Conservation (phyloP, 2,113 vertebrate genomes). For the Hippocampus guttulatus region DNA sequence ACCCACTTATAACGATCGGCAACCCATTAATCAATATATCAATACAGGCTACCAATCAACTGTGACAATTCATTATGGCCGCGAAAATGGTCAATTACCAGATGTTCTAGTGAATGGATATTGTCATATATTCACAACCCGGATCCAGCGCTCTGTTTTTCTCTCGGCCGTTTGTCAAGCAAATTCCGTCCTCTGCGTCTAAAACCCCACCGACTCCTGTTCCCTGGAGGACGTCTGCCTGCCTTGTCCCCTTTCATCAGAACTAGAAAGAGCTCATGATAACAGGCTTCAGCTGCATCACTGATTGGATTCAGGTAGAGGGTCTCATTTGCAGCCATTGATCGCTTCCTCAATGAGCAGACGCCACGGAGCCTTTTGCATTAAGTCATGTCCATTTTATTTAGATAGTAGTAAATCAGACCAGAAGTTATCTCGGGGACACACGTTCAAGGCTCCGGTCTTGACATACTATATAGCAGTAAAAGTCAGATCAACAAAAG, state of each 20-base stretch:
- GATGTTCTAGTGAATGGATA: background rate
- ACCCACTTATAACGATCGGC: background rate
- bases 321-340: slow-evolving; percentile 57
- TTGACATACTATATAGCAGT: slow-evolving; percentile 31
- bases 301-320: slow-evolving; percentile 62
- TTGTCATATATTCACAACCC: background rate
- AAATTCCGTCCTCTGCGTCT: slow-evolving; percentile 17
- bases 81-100: background rate
- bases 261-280: slow-evolving; percentile 40
- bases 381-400: slow-evolving; percentile 9
- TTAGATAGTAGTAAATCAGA: background rate
- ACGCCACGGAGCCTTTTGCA: slow-evolving; percentile 47
- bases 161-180: slow-evolving; percentile 21
- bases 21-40: background rate
- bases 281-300: slow-evolving; percentile 39
- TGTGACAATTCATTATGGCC: background rate
- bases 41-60: background rate
- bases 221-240: slow-evolving; percentile 32
- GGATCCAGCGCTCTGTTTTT: slow-evolving; percentile 16
- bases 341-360: slow-evolving; percentile 59
- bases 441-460: slow-evolving; percentile 12
- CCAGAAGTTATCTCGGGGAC: background rate
- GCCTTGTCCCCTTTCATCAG: slow-evolving; percentile 49
- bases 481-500: slow-evolving; percentile 34
- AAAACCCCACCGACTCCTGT: slow-evolving; percentile 37